Base-by-base conservation (phyloP, 1,140 invertebrate genomes). In the Pinna nobilis region DNA sequence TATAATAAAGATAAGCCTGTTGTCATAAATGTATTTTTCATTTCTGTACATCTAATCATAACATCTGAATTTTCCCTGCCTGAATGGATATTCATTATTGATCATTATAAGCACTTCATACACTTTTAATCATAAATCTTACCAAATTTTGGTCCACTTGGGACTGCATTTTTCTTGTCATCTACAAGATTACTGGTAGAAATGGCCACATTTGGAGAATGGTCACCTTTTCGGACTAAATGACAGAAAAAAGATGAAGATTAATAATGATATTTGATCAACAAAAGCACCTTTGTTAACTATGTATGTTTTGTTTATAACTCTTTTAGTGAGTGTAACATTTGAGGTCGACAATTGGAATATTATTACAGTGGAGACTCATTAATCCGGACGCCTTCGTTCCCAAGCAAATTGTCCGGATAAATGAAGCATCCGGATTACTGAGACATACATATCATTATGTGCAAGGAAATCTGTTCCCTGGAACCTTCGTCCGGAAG, bases 121-220 rank as follows among this genome's bases (percentile, higher is more conserved):
- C 30, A 35, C n/a, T 20, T 18, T n/a, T 15, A 35, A n/a, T 35
- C 5, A 23, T 30, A 35, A 20, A n/a, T 18, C 55, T 59, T 86
- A 93, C 93, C 93, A 87, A 94, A 94, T 86, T 93, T 94, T n/a
- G 73, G 92, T 87, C 76, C 90, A 84, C 65, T 64, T 25, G 76
- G 72, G 1, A 78, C 73, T 28, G 61, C 47, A 25, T 39, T 15
- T 35, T 47, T 59, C 41, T 72, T 66, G 15, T 66, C 61, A 7
- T 66, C 63, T 25, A 37, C 37, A 5, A 20, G 32, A 30, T 61
- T 61, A 9, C 35, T 61, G 49, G 61, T 65, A 18, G 50, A 41
- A 51, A n/a, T 39, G 5, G 49, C 18, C 25, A 51, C 32, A 35
- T 30, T 51, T 37, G 49, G 28, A 51, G n/a, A 51, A 66, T 51